A percentile compares a stretch with the other conserved stretches of the same genome.
Conservation (phyloP, 2,888 invertebrate genomes). For the Bombylius discolor region DNA sequence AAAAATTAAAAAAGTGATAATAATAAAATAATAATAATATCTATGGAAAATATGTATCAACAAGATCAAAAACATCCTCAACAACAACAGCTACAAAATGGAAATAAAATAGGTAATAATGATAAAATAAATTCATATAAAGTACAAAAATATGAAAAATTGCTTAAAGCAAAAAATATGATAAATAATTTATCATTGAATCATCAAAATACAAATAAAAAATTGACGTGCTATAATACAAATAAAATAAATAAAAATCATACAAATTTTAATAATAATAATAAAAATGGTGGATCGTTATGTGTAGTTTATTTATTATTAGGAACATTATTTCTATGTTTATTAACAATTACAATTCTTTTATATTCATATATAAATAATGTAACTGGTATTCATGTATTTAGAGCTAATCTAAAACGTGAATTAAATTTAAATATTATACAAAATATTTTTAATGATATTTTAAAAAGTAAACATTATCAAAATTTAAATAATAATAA, state of each 20-base stretch:
- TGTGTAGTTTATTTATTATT: conserved; percentile 25
- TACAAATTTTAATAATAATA: too few relatives aligned
- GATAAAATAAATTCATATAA: not conserved
- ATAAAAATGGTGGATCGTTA: conserved; percentile 3
- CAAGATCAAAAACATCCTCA: too few relatives aligned
- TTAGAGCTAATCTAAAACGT: conserved; percentile 10
- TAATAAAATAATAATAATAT: too few relatives aligned
- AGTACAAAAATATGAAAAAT: not conserved
- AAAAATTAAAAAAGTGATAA: too few relatives aligned
- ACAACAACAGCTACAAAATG: too few relatives aligned
- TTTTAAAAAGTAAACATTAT: conserved; percentile 3
- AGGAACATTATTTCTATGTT: conserved; percentile 24
- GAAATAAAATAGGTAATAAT: too few relatives aligned
- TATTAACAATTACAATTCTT: conserved; percentile 26
- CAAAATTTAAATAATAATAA: not conserved
- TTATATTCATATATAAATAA: conserved; percentile 25
- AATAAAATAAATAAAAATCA: too few relatives aligned
- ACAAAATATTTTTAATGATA: conserved; percentile 7
- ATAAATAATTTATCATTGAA: too few relatives aligned
- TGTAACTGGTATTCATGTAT: conserved; percentile 2
- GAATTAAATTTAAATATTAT: conserved; percentile 6
- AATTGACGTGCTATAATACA: too few relatives aligned
- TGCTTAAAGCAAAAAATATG: too few relatives aligned
- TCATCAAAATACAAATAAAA: too few relatives aligned
- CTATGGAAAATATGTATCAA: too few relatives aligned